These are phyloP conservation scores for Petrocephalus zakoni DNA, from an alignment of 2,113 vertebrate genomes.

Conservation along the genomic window DNA sequence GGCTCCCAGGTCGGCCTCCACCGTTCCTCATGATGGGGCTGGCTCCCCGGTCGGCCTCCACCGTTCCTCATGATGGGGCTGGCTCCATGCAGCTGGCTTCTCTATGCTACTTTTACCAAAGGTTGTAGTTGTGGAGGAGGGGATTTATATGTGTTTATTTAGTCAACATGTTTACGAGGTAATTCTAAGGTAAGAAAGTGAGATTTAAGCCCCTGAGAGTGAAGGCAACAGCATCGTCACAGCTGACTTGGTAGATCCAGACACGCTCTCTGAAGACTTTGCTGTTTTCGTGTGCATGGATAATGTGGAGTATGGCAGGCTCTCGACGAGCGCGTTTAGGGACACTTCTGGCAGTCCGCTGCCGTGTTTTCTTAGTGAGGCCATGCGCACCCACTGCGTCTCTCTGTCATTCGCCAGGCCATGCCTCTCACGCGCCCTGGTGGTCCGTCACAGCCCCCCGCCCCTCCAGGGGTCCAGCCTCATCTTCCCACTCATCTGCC, in stretches of 20 bases:
- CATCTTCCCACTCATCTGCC: slow-evolving; percentile 48
- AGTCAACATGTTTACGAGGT: not conserved
- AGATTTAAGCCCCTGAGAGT: not conserved
- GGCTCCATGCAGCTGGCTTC: slow-evolving; percentile 19
- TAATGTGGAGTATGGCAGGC: not conserved
- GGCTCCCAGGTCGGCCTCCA: no score
- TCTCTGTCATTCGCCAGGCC: not conserved
- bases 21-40: no score
- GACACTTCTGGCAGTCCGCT: not conserved
- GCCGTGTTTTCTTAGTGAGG: not conserved
- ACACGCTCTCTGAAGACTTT: not conserved
- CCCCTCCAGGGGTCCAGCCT: slow-evolving; percentile 42
- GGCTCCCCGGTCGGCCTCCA: no score
- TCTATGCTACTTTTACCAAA: slow-evolving; percentile 2
- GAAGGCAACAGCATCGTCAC: not conserved
- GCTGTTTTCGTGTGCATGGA: not conserved
- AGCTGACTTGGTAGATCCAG: not conserved
- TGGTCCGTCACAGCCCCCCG: slow-evolving; percentile 48
- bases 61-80: slow-evolving; percentile 48
- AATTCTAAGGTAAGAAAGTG: not conserved
- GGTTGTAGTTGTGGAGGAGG: not conserved
- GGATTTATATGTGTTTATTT: not conserved
- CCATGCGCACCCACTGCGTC: not conserved
- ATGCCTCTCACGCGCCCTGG: slow-evolving; percentile 40
- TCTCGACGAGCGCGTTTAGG: not conserved